These are phyloP conservation scores for Cheirogaleus major DNA, from an alignment of 2,797 vertebrate species.

Conservation along the genomic window DNA sequence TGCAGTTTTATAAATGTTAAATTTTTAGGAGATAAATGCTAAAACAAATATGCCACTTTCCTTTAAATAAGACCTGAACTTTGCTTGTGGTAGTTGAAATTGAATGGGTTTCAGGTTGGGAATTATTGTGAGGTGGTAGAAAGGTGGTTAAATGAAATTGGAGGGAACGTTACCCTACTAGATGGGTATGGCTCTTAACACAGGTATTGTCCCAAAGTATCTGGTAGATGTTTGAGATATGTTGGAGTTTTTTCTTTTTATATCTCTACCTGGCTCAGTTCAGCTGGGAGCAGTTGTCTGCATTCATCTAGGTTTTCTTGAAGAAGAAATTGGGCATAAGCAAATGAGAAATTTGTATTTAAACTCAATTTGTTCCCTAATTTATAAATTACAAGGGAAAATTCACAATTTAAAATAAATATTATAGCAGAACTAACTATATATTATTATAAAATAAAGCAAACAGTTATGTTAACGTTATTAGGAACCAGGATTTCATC, in stretches of 20 bases:
- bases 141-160: neutral
- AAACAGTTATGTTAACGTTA: neutral
- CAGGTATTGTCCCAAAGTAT: neutral
- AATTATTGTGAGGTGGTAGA: neutral
- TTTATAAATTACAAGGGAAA: neutral
- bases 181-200: neutral
- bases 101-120: neutral
- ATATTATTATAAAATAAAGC: neutral
- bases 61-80: neutral
- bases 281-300: neutral
- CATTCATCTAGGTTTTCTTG: neutral
- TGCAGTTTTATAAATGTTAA: too few relatives aligned
- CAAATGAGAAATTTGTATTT: neutral
- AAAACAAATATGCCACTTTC: neutral
- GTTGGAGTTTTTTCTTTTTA: too few relatives aligned
- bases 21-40: neutral
- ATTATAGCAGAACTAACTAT: neutral
- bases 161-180: neutral
- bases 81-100: neutral
- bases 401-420: neutral
- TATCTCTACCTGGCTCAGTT: neutral
- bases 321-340: neutral
- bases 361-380: neutral
- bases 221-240: neutral
- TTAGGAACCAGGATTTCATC: neutral